These are phyloP conservation scores for Selenia dentaria DNA, from an alignment of 2,888 invertebrate species.

Conservation along the genomic window DNA sequence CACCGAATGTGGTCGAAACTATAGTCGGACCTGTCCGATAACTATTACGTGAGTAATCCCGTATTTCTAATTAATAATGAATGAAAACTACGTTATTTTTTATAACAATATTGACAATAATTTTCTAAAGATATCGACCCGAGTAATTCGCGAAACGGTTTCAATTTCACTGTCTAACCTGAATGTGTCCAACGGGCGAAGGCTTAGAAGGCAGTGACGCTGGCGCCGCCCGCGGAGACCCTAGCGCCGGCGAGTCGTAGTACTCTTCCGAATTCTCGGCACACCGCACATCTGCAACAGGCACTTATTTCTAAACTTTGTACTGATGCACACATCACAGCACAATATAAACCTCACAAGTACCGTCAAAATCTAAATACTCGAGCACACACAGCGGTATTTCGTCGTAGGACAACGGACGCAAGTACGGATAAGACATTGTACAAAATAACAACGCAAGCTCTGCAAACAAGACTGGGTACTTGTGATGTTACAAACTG, in stretches of 20 bases:
- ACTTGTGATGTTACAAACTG: not conserved
- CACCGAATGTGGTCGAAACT: too few species aligned
- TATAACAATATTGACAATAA: too few species aligned
- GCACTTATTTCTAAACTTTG: constrained; percentile 11
- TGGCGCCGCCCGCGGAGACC: constrained; percentile 65
- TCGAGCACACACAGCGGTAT: constrained; percentile 82
- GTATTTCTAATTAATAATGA: too few species aligned
- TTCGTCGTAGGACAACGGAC: constrained; percentile 70
- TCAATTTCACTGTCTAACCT: too few species aligned
- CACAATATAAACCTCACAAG: constrained; percentile 4
- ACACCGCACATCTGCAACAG: constrained; percentile 62
- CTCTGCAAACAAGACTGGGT: not conserved
- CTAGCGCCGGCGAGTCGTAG: constrained; percentile 73
- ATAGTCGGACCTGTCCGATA: too few species aligned
- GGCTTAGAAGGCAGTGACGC: constrained; percentile 36
- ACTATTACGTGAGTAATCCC: too few species aligned
- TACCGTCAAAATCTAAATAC: constrained; percentile 65
- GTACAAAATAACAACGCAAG: constrained; percentile 15
- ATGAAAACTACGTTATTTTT: too few species aligned
- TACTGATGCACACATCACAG: not conserved
- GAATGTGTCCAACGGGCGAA: constrained; percentile 45
- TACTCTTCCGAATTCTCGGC: constrained; percentile 58
- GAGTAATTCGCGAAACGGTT: too few species aligned
- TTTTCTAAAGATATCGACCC: too few species aligned
- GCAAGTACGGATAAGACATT: constrained; percentile 70